Base-by-base conservation (phyloP, 1,140 invertebrate genomes). In the Drosophila paulistorum region DNA sequence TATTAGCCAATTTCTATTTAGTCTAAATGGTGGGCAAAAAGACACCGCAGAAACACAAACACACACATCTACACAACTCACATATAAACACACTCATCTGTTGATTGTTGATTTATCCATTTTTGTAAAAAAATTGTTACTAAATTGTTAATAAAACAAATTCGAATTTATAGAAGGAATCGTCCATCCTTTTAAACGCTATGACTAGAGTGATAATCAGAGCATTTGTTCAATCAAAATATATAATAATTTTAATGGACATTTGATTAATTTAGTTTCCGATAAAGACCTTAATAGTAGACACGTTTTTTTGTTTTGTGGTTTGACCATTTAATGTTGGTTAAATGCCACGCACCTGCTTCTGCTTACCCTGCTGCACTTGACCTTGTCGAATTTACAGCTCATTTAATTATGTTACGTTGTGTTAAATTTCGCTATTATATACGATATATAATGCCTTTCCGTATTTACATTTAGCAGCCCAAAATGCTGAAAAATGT, bases 371-470 rank as follows among this genome's bases (percentile, higher is more conserved):
- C 69, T 58, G 75, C 70, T 51, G 68, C 68, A 71, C 64, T 59
- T 64, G 80, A 89, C 74, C 85, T 87, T 87, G 77, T 48, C 64
- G 55, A 78, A 72, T 77, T 81, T 68, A 69, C 65, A 76, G 45
- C 60, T 62, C 41, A 41, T 51, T 81, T 79, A 82, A 87, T 82
- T 77, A 72, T 75, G 83, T 87, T 82, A 79, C 82, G 83, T 69
- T 87, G 79, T 79, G 83, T 76, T 82, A 69, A 79, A 65, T 86
- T 78, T 74, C 71, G 65, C 33, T 39, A 39, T 70, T 70, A 20
- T 65, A 48, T 48, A 62, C 51, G 51, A 23, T 65, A 59, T 26
- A 26, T 62, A 61, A 66, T 51, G 65, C 65, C 65, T 68, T 84
- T 71, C 77, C 81, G 79, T 77, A 66, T 71, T 65, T 64, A 45